phyloP scores from a whole-genome alignment of 2,888 invertebrate species.

The Drosophila aldrichi region DNA sequence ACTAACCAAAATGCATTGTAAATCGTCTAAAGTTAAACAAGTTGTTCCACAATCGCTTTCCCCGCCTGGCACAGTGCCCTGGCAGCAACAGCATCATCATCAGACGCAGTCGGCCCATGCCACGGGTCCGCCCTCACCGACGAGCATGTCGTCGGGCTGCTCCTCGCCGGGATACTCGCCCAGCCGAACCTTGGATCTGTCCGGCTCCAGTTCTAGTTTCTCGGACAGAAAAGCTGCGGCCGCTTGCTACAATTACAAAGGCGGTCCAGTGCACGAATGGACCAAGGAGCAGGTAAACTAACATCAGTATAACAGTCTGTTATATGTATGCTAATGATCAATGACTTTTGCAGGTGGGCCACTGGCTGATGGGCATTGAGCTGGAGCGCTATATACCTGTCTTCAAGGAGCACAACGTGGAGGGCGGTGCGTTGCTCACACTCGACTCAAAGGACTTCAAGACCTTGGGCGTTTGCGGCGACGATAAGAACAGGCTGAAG shows the following conservation, averaged over 20 bases:
- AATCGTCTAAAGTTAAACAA: conserved; percentile 87
- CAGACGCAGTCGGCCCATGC: conserved; percentile 84
- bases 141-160: conserved; percentile 88
- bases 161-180: conserved; percentile 87
- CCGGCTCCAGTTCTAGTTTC: conserved; percentile 88
- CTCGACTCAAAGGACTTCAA: conserved; percentile 97
- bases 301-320: neutral
- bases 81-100: conserved; percentile 87
- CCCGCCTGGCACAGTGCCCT: conserved; percentile 88
- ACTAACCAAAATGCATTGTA: conserved; percentile 28
- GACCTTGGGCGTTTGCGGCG: conserved; percentile 91
- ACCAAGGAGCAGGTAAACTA: conserved; percentile 90
- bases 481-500: conserved; percentile 93
- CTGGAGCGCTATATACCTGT: conserved; percentile 95
- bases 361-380: conserved; percentile 94
- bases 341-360: conserved; percentile 90
- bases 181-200: conserved; percentile 86
- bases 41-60: conserved; percentile 88
- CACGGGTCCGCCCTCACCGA: conserved; percentile 88
- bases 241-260: conserved; percentile 88
- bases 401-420: conserved; percentile 95
- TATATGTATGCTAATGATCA: neutral
- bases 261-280: conserved; percentile 91
- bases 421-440: conserved; percentile 93
- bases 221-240: conserved; percentile 87